Conservation (phyloP, 64 coral and sea anemone genomes). For the Stylophora pistillata region DNA sequence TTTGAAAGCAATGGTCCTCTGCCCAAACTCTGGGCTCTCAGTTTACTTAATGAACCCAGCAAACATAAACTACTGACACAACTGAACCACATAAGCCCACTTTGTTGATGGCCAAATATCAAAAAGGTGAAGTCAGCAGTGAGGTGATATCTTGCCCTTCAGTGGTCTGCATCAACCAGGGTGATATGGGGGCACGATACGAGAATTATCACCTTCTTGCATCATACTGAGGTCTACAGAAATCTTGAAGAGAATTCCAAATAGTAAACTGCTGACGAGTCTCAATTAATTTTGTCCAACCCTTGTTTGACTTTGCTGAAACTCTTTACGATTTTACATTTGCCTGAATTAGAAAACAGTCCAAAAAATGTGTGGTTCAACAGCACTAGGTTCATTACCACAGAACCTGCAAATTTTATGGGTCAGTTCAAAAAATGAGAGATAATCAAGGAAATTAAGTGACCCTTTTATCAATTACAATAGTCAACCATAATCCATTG, state of each 20-base stretch:
- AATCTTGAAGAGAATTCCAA: not conserved
- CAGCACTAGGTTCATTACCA: not conserved
- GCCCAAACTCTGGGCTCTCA: not conserved
- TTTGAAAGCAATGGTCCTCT: not conserved
- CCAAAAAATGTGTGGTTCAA: not conserved
- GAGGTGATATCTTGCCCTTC: slow-evolving; percentile 36
- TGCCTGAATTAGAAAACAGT: not conserved
- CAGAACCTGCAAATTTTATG: not conserved
- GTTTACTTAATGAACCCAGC: slow-evolving; percentile 9
- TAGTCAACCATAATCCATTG: slow-evolving; percentile 9
- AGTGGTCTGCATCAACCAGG: slow-evolving; percentile 47
- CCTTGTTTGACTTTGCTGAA: not conserved
- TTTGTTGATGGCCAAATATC: not conserved
- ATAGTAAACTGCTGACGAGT: too few relatives aligned
- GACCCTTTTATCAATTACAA: slow-evolving; percentile 37
- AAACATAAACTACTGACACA: slow-evolving; percentile 2
- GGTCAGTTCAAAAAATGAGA: not conserved
- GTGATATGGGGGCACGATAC: not conserved
- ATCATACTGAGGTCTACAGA: not conserved
- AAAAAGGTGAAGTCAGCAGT: slow-evolving; percentile 27
- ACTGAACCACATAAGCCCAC: slow-evolving; percentile 48
- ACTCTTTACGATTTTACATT: not conserved
- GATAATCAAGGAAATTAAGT: slow-evolving; percentile 28
- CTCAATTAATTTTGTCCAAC: not conserved
- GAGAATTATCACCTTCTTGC: not conserved